A percentile compares a stretch with the other conserved stretches of the same genome.
phyloP scores from a whole-genome alignment of 2,888 invertebrate genomes.

The Chymomyza amoena region DNA sequence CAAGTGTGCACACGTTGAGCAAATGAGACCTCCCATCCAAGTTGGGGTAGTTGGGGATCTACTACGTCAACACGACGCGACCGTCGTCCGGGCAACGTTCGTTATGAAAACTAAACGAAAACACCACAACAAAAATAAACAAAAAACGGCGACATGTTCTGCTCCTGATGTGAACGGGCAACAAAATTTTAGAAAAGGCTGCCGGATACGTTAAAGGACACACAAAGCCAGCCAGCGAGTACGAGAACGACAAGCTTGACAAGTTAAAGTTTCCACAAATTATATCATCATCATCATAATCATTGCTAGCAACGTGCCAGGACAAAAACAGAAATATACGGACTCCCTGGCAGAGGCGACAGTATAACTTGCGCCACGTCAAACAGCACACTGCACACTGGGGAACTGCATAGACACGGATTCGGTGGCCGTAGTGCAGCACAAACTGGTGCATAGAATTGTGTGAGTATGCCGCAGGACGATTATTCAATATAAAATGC shows the following conservation, averaged over 20 bases:
- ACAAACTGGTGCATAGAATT: conserved; percentile 77
- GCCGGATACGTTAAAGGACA: conserved; percentile 35
- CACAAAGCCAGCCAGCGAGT: conserved; percentile 7
- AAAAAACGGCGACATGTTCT: conserved; percentile 38
- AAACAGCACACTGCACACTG: conserved; percentile 81
- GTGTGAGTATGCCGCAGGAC: conserved; percentile 71
- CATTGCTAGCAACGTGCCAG: background rate
- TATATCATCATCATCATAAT: conserved; percentile 26
- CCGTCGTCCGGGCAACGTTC: conserved; percentile 67
- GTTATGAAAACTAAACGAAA: conserved; percentile 72
- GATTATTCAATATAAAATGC: conserved; percentile 39
- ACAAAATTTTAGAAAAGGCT: background rate
- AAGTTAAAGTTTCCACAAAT: conserved; percentile 24
- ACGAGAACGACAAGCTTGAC: background rate
- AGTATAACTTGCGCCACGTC: conserved; percentile 44
- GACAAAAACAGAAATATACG: background rate
- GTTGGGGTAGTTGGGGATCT: background rate
- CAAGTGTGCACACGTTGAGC: conserved; percentile 50
- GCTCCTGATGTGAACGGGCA: background rate
- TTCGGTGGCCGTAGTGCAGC: conserved; percentile 80
- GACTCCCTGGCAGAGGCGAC: conserved; percentile 25
- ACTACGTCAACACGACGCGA: conserved; percentile 14
- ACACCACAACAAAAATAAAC: conserved; percentile 41
- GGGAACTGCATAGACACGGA: conserved; percentile 84
- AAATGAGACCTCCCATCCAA: conserved; percentile 3